Conservation (phyloP, 2,888 invertebrate species). For the Mactromeris polynyma region DNA sequence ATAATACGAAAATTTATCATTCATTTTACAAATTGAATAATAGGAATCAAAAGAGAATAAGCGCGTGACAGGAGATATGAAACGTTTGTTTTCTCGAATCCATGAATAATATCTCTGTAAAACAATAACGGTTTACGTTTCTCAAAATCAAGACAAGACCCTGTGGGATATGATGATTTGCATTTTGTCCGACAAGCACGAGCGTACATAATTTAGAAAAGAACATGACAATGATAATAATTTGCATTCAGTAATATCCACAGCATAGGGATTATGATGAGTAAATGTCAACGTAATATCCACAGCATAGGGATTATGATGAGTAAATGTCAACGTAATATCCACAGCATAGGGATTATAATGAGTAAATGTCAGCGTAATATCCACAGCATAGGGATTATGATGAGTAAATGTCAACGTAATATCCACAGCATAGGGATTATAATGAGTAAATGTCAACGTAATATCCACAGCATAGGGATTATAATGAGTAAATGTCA, state of each 20-base stretch:
- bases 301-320: too few species aligned
- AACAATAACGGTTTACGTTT: conserved; percentile 33
- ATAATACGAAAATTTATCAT: background rate
- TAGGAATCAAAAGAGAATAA: background rate
- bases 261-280: background rate
- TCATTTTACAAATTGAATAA: conserved; percentile 44
- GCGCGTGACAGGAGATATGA: conserved; percentile 41
- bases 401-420: background rate
- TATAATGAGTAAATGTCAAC: background rate
- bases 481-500: background rate
- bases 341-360: background rate
- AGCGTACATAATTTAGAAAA: conserved; percentile 25
- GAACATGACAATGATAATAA: background rate
- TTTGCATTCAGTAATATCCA: background rate
- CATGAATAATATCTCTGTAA: conserved; percentile 46
- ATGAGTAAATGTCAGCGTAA: background rate
- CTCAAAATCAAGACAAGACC: conserved; percentile 28
- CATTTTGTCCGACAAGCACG: conserved; percentile 36
- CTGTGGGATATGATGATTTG: conserved; percentile 38
- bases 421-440: background rate
- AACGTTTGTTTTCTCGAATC: conserved; percentile 33
- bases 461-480: background rate
- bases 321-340: too few species aligned
- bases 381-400: background rate
- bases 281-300: background rate